Evolutionary conservation across 2,113 vertebrate genomes (phyloP), one percentile per base, ranked within the genome.

Genomic region (Heterotilapia buettikoferi): DNA sequence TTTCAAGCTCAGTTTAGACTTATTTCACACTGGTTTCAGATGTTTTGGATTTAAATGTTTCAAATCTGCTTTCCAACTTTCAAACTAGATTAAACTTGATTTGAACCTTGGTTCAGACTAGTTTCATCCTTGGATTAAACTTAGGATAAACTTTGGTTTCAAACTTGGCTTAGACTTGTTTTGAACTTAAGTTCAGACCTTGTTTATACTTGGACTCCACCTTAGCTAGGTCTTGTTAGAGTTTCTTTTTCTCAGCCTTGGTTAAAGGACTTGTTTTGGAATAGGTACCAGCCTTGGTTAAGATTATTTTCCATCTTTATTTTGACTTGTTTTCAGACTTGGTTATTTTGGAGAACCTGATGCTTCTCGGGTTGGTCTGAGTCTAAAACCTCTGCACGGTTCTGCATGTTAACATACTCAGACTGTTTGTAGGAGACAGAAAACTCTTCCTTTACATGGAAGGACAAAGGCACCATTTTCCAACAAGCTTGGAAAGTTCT

Each of bases 151-250:
- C 2, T 63, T 63, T 63, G 0, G n/a, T 68, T 13, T 40, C 7
- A 68, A 68, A 14, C 3, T 68, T 0, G 11, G 0, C 1, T 29
- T 59, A 61, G 16, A 1, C 19, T 0, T 29, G 4, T 29, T 68
- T 68, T 40, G 19, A 43, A n/a, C 33, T 71, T 40, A 71, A 43
- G 38, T 40, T 71, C 36, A 43, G 63, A 38, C 33, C 19, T 68
- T 38, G 61, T 38, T 21, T 38, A 2, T 1, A 38, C 18, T 66
- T 38, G 11, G 33, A 38, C 33, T 38, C 33, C 19, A 38, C 19
- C 13, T 56, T 1, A 33, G 50, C 14, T 54, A 9, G 11, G n/a
- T 14, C 5, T 0, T 19, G 19, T 38, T 33, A 61, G 14, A 61
- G 9, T 36, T 33, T 19, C 0, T 29, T 40, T 40, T 40, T 43